Evolutionary conservation across 2,888 invertebrate genomes (phyloP).

Genomic region (Patella depressa): DNA sequence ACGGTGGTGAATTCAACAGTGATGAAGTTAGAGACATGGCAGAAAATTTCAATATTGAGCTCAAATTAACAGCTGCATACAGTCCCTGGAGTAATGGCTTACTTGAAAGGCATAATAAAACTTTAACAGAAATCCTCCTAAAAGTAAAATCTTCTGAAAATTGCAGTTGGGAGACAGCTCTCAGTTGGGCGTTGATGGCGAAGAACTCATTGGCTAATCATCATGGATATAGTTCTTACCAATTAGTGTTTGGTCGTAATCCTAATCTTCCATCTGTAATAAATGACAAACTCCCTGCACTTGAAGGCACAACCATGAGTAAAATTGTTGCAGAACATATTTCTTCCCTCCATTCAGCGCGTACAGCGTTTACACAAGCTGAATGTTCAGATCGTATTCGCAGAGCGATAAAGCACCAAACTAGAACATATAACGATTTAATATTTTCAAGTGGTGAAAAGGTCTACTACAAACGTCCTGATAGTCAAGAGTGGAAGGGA

Average conservation of each 20-base stretch:
- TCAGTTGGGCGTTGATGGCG: constrained; percentile 20
- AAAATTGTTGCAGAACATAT: constrained; percentile 20
- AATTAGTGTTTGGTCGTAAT: constrained; percentile 26
- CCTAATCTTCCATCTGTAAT: constrained; percentile 26
- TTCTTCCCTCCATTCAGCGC: constrained; percentile 1
- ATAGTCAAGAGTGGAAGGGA: constrained; percentile 23
- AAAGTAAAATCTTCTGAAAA: constrained; percentile 25
- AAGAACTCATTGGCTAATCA: constrained; percentile 18
- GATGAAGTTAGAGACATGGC: constrained; percentile 29
- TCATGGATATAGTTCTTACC: constrained; percentile 24
- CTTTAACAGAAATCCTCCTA: constrained; percentile 27
- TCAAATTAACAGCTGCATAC: constrained; percentile 20
- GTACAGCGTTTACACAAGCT: constrained; percentile 13
- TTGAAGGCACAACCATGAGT: constrained; percentile 25
- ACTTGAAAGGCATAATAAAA: constrained; percentile 22
- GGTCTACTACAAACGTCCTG: constrained; percentile 25
- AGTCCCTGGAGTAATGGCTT: constrained; percentile 21
- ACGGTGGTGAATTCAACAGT: constrained; percentile 32
- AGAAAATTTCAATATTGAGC: constrained; percentile 32
- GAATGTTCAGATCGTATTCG: constrained; percentile 21
- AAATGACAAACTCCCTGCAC: constrained; percentile 22
- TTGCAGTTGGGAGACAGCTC: constrained; percentile 28
- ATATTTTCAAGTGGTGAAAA: constrained; percentile 16
- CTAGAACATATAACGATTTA: background rate
- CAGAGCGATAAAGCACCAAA: constrained; percentile 15